Evolutionary conservation across 2,888 invertebrate species (phyloP).

Genomic region (Nyleta sp.): DNA sequence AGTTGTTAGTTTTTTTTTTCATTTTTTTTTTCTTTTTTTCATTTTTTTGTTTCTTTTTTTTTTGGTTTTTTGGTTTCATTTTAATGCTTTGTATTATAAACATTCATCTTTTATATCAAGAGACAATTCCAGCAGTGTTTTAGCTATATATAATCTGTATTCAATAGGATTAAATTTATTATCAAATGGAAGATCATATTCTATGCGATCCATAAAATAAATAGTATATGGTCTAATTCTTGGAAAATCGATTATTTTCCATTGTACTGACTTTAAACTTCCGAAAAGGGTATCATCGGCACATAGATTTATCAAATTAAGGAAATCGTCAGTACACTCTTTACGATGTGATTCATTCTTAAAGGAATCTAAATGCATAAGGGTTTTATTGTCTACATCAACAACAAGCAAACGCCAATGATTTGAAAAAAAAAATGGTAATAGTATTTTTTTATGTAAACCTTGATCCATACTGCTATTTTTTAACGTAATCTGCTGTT

Average conservation of each 20-base stretch:
- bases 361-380: neutral
- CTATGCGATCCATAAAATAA: constrained; percentile 5
- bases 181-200: neutral
- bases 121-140: neutral
- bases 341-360: neutral
- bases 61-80: too few species aligned
- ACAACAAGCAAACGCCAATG: constrained; percentile 1
- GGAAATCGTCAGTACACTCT: neutral
- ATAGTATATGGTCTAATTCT: constrained; percentile 1
- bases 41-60: too few species aligned
- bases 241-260: neutral
- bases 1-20: too few species aligned
- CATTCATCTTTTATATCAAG: neutral
- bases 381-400: neutral
- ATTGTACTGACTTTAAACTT: neutral
- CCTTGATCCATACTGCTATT: neutral
- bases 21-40: too few species aligned
- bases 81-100: too few species aligned
- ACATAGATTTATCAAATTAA: neutral
- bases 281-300: neutral
- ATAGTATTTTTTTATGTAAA: neutral
- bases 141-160: neutral
- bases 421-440: neutral
- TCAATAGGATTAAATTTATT: neutral
- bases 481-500: neutral